These are phyloP conservation scores for Acronicta alni DNA, from an alignment of 2,888 invertebrate species.

Conservation along the genomic window DNA sequence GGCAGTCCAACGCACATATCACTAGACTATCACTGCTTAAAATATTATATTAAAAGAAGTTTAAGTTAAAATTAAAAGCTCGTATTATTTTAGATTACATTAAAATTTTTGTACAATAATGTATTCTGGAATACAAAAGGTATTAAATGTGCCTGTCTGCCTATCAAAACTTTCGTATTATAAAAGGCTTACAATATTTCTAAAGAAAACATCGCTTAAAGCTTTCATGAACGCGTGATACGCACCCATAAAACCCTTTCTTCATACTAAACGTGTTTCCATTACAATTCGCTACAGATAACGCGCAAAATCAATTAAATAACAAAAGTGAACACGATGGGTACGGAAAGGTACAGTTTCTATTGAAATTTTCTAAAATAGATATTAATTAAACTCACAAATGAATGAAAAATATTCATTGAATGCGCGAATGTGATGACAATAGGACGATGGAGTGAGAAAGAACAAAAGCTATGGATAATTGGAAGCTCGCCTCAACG, in stretches of 20 bases:
- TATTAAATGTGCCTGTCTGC: background rate
- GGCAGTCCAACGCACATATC: too few species aligned
- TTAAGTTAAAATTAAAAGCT: too few species aligned
- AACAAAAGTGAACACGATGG: slow-evolving; percentile 52
- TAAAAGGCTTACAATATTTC: slow-evolving; percentile 13
- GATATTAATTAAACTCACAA: slow-evolving; percentile 61
- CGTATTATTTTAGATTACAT: too few species aligned
- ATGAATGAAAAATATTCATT: slow-evolving; percentile 62
- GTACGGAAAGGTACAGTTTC: slow-evolving; percentile 54
- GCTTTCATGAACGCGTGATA: slow-evolving; percentile 11
- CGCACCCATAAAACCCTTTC: slow-evolving; percentile 37
- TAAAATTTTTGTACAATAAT: too few species aligned
- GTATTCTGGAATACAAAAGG: background rate
- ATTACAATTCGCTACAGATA: slow-evolving; percentile 47
- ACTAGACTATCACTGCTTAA: too few species aligned
- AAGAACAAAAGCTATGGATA: slow-evolving; percentile 61
- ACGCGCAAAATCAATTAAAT: slow-evolving; percentile 57
- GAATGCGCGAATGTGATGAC: slow-evolving; percentile 57
- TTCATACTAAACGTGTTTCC: slow-evolving; percentile 35
- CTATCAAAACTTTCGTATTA: background rate
- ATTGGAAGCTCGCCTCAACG: slow-evolving; percentile 62
- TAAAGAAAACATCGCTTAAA: slow-evolving; percentile 11
- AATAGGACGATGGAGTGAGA: slow-evolving; percentile 48
- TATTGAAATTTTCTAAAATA: slow-evolving; percentile 55
- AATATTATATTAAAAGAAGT: too few species aligned